A percentile compares a stretch with the other conserved stretches of the same genome.
Evolutionary conservation across 2,888 invertebrate species (phyloP).

Genomic region (Onchidella celtica): DNA sequence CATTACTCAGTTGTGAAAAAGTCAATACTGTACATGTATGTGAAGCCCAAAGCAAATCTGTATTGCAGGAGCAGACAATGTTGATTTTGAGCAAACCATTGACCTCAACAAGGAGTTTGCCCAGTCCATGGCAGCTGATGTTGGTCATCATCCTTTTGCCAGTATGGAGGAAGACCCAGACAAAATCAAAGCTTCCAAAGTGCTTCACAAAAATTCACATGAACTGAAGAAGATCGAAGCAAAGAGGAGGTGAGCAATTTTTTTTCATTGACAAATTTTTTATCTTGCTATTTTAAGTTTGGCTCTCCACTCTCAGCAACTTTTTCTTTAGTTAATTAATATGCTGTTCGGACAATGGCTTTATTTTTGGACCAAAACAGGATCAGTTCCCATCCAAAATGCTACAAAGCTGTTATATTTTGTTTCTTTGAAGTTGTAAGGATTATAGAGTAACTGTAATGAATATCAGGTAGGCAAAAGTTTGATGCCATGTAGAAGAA

Average conservation of each 20-base stretch:
- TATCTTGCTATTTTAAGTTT: neutral
- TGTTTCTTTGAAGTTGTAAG: too few species aligned
- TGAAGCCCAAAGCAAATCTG: too few species aligned
- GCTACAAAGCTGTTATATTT: too few species aligned
- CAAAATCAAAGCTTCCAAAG: conserved; percentile 52
- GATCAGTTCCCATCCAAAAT: too few species aligned
- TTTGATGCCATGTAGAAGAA: too few species aligned
- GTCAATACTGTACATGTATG: too few species aligned
- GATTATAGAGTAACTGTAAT: too few species aligned
- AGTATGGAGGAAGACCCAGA: conserved; percentile 93
- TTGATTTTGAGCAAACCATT: conserved; percentile 80
- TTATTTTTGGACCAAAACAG: neutral
- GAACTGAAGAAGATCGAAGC: conserved; percentile 62
- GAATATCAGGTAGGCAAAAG: too few species aligned
- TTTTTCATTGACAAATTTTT: neutral
- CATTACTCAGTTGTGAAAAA: too few species aligned
- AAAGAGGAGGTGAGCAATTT: conserved; percentile 58
- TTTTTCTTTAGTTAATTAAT: neutral
- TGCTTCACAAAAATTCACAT: conserved; percentile 30
- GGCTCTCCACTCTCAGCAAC: neutral
- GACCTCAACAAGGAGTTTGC: conserved; percentile 85
- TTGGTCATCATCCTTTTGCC: conserved; percentile 89
- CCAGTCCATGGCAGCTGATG: conserved; percentile 82
- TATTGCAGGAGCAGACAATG: conserved; percentile 42
- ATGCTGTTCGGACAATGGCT: neutral